These are phyloP conservation scores for Leptinotarsa texana DNA, from an alignment of 1,140 invertebrate species.

Conservation along the genomic window DNA sequence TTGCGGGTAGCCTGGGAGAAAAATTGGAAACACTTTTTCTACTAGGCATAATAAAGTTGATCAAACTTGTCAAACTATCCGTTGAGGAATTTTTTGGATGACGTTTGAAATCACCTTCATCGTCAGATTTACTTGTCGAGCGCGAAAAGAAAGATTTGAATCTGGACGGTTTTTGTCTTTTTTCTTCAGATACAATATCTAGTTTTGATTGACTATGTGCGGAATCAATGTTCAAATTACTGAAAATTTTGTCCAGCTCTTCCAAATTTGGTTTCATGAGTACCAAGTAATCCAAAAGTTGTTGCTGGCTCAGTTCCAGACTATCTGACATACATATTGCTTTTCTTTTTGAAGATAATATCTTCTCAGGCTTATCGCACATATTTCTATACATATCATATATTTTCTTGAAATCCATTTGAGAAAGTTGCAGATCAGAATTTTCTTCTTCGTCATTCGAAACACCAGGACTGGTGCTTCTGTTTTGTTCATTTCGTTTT, in stretches of 20 bases:
- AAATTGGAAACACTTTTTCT: constrained; percentile 34
- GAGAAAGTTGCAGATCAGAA: constrained; percentile 24
- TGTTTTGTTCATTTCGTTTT: constrained; percentile 40
- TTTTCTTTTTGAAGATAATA: constrained; percentile 31
- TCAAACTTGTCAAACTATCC: constrained; percentile 43
- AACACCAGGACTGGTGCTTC: constrained; percentile 53
- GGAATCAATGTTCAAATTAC: constrained; percentile 26
- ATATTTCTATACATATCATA: constrained; percentile 42
- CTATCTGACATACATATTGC: constrained; percentile 41
- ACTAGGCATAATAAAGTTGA: constrained; percentile 43
- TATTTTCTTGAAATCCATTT: constrained; percentile 37
- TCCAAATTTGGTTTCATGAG: constrained; percentile 45
- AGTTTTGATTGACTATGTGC: constrained; percentile 22
- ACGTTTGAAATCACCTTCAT: constrained; percentile 39
- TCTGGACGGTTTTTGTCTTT: constrained; percentile 36
- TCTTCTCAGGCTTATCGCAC: constrained; percentile 30
- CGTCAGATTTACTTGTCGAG: constrained; percentile 49
- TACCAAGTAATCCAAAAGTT: constrained; percentile 45
- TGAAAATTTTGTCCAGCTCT: constrained; percentile 42
- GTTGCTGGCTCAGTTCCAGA: constrained; percentile 45
- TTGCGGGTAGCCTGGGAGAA: constrained; percentile 32
- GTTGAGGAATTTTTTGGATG: constrained; percentile 38
- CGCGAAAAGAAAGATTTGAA: constrained; percentile 40
- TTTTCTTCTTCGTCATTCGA: constrained; percentile 58
- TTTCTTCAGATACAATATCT: constrained; percentile 38